Evolutionary conservation across 2,888 invertebrate genomes (phyloP).

Genomic region (Napeogenes sylphis): DNA sequence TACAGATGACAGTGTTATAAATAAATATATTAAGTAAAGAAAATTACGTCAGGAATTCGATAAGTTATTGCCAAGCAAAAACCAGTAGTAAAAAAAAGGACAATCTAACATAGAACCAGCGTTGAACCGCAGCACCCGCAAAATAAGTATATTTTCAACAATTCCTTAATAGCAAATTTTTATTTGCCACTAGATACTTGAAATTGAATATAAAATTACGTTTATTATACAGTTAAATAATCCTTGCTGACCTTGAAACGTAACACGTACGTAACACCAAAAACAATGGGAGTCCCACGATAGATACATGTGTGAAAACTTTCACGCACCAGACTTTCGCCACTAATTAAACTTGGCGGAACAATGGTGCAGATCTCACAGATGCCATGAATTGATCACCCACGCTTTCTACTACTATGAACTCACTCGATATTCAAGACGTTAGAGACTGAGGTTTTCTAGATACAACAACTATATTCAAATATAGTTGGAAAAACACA

Average conservation of each 20-base stretch:
- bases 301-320: conserved; percentile 31
- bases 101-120: conserved; percentile 25
- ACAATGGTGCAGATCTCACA: conserved; percentile 65
- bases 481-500: neutral
- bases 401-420: conserved; percentile 65
- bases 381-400: conserved; percentile 71
- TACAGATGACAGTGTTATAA: too few species aligned
- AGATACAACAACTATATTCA: conserved; percentile 1
- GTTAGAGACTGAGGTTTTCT: conserved; percentile 6
- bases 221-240: neutral
- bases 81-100: too few species aligned
- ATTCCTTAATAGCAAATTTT: conserved; percentile 11
- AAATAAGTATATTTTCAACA: conserved; percentile 28
- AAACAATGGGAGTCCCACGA: conserved; percentile 23
- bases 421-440: conserved; percentile 23
- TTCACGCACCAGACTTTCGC: conserved; percentile 72
- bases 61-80: too few species aligned
- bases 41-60: too few species aligned
- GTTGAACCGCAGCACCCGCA: conserved; percentile 27
- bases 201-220: neutral
- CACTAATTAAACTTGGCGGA: conserved; percentile 70
- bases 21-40: too few species aligned
- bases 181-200: too few species aligned
- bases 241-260: conserved; percentile 31
- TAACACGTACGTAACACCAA: conserved; percentile 27